A percentile compares a stretch with the other conserved stretches of the same genome.
These are phyloP conservation scores for Esox masquinongy DNA, from an alignment of 2,797 vertebrate species.

Conservation along the genomic window DNA sequence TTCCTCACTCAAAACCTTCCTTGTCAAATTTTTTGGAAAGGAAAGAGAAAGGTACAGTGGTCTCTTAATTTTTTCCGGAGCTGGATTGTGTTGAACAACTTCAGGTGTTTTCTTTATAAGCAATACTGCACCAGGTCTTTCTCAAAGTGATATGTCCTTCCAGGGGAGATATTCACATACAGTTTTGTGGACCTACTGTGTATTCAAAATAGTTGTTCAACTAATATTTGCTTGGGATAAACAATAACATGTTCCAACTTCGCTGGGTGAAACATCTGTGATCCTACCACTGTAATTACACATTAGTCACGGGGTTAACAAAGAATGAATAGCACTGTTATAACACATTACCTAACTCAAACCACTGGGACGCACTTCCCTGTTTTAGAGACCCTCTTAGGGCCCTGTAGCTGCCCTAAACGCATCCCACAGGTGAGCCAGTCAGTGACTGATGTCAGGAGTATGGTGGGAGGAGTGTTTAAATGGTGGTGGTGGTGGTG, in stretches of 20 bases:
- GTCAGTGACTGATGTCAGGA: not conserved
- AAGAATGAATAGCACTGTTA: not conserved
- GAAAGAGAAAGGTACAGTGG: too few species aligned
- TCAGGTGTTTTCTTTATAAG: not conserved
- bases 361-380: conserved; percentile 13
- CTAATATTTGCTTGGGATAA: not conserved
- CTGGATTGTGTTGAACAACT: not conserved
- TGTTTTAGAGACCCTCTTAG: conserved; percentile 4
- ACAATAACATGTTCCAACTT: not conserved
- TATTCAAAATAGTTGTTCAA: not conserved
- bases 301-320: not conserved
- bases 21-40: too few species aligned
- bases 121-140: not conserved
- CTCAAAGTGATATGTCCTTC: not conserved
- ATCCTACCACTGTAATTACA: not conserved
- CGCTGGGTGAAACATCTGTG: not conserved
- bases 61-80: too few species aligned
- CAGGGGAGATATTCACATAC: not conserved
- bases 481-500: conserved; percentile 15
- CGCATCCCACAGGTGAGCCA: not conserved
- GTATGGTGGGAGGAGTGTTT: too few species aligned
- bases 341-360: conserved; percentile 2
- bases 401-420: conserved; percentile 1
- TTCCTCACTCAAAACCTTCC: too few species aligned
- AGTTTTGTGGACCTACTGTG: not conserved